Conservation (phyloP, 2,888 invertebrate species). For the Sinodicranocentrus sp. region DNA sequence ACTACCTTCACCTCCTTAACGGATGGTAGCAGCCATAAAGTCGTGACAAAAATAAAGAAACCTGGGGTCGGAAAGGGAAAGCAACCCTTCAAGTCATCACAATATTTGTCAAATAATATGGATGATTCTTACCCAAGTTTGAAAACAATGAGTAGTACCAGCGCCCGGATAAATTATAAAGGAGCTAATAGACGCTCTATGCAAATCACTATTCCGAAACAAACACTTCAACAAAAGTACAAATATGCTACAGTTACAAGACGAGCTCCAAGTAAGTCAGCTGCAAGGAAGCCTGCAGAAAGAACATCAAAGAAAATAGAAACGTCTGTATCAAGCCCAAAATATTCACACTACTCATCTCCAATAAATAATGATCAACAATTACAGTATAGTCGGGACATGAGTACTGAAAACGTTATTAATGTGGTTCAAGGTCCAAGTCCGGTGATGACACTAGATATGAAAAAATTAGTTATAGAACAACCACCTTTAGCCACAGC, state of each 20-base stretch:
- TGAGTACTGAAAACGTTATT: conserved; percentile 35
- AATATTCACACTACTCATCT: background rate
- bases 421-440: conserved; percentile 20
- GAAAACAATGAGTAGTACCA: conserved; percentile 2
- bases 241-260: conserved; percentile 50
- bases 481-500: conserved; percentile 13
- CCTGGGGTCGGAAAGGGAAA: conserved; percentile 1
- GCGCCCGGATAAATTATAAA: background rate
- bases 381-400: background rate
- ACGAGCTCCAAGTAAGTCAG: conserved; percentile 34
- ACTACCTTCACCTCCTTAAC: conserved; percentile 43
- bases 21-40: conserved; percentile 30
- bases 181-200: background rate
- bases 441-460: conserved; percentile 60
- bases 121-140: background rate
- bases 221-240: conserved; percentile 18
- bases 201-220: conserved; percentile 37
- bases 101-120: too few species aligned
- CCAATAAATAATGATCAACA: conserved; percentile 4
- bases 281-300: background rate
- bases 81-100: background rate
- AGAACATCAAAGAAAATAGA: conserved; percentile 19
- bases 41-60: background rate
- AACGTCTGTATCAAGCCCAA: conserved; percentile 5
- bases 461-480: conserved; percentile 48